A percentile compares a stretch with the other conserved stretches of the same genome.
phyloP scores from a whole-genome alignment of 2,797 vertebrate genomes.

The Macropus fuliginosus region DNA sequence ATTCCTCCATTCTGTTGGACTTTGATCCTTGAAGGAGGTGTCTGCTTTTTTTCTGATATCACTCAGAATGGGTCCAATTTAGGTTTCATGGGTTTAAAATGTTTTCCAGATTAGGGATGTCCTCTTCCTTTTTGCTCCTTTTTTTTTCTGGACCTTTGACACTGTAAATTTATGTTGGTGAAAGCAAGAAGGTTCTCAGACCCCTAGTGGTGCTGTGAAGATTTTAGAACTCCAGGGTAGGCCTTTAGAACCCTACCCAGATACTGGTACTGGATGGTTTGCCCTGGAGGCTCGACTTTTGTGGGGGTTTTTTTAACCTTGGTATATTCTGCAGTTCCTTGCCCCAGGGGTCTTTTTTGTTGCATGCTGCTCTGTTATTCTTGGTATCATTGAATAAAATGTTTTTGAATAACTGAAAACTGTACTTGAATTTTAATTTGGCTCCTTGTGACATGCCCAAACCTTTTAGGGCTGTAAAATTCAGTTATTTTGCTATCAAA shows the following conservation, averaged over 20 bases:
- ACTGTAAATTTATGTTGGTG: background rate
- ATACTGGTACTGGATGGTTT: background rate
- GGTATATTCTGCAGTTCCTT: background rate
- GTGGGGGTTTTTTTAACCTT: background rate
- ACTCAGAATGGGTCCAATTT: background rate
- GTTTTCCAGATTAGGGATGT: background rate
- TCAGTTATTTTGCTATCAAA: background rate
- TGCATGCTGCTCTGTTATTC: background rate
- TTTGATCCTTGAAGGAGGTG: background rate
- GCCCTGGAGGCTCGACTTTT: background rate
- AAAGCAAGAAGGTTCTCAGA: background rate
- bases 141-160: background rate
- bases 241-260: background rate
- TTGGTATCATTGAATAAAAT: background rate
- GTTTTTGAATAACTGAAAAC: background rate
- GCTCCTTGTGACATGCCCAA: background rate
- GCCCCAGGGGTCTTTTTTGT: background rate
- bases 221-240: background rate
- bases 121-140: background rate
- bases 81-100: background rate
- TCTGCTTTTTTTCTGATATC: background rate
- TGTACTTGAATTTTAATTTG: conserved; percentile 1
- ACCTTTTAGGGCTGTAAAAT: background rate
- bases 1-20: background rate
- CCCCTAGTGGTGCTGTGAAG: background rate